phyloP scores from a whole-genome alignment of 2,888 invertebrate genomes.

The Tortrix viridana region DNA sequence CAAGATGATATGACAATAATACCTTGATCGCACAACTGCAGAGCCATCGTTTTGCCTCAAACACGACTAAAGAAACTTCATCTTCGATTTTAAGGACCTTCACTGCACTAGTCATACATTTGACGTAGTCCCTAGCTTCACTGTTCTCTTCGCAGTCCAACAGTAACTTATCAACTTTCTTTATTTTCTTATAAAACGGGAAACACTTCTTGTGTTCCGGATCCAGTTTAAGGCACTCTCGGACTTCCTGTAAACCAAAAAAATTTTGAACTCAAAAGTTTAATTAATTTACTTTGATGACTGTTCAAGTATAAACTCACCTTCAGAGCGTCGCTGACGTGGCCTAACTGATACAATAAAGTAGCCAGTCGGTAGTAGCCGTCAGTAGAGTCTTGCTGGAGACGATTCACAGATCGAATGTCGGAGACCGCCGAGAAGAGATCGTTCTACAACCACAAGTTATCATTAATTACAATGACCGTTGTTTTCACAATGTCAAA shows the following conservation, averaged over 20 bases:
- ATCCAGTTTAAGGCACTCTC: conserved; percentile 98
- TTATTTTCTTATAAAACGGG: conserved; percentile 97
- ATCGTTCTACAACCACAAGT: conserved; percentile 84
- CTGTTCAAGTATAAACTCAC: conserved; percentile 64
- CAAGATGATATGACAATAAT: not conserved
- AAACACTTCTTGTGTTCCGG: conserved; percentile 99
- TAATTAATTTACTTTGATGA: not conserved
- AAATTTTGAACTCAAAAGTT: not conserved
- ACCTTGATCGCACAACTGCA: conserved; percentile 90
- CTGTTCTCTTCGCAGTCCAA: conserved; percentile 86
- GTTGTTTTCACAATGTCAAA: too few species aligned
- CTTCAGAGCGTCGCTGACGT: conserved; percentile 95
- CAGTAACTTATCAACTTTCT: conserved; percentile 94
- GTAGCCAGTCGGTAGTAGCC: conserved; percentile 93
- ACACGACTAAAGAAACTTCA: conserved; percentile 88
- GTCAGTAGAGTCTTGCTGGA: conserved; percentile 95
- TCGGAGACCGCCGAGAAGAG: conserved; percentile 95
- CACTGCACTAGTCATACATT: conserved; percentile 88
- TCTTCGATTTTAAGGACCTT: conserved; percentile 88
- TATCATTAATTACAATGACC: too few species aligned
- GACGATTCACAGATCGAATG: conserved; percentile 94
- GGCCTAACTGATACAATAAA: conserved; percentile 95
- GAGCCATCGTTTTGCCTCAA: conserved; percentile 89
- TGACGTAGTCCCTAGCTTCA: conserved; percentile 85
- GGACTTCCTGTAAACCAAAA: conserved; percentile 87